Percentiles rank a stretch among this genome's conserved stretches.
Evolutionary conservation across 2,797 vertebrate genomes (phyloP).

Genomic region (Malurus leucopterus): DNA sequence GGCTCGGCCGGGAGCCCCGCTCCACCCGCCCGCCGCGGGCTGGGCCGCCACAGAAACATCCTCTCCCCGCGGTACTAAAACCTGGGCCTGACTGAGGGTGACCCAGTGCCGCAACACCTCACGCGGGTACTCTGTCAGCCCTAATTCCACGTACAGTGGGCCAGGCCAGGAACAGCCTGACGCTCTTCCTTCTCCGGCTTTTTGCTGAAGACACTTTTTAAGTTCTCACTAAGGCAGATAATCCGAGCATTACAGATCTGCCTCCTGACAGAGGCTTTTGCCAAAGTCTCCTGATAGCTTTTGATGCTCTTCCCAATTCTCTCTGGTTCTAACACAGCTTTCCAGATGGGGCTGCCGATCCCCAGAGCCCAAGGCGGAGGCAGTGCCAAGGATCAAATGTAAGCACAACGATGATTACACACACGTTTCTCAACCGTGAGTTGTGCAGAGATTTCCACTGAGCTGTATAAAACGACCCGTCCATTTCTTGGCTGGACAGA

Average conservation of each 20-base stretch:
- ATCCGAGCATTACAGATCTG: neutral
- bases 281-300: neutral
- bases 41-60: neutral
- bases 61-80: no score
- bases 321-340: constrained; percentile 54
- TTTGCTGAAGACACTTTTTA: neutral
- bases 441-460: neutral
- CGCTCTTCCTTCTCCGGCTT: neutral
- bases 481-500: neutral
- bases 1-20: neutral
- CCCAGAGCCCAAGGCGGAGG: neutral
- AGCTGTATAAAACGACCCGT: neutral
- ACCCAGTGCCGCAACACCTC: neutral
- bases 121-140: neutral
- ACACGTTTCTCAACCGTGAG: neutral
- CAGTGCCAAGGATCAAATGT: neutral
- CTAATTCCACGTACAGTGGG: neutral
- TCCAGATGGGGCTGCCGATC: neutral
- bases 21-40: neutral
- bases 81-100: neutral
- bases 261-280: neutral
- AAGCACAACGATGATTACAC: neutral
- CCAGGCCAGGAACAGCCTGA: neutral
- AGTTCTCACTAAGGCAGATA: neutral
- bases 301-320: neutral